A percentile compares a stretch with the other conserved stretches of the same genome.
These are phyloP conservation scores for Barnardius zonarius DNA, from an alignment of 2,113 vertebrate species.

Conservation along the genomic window DNA sequence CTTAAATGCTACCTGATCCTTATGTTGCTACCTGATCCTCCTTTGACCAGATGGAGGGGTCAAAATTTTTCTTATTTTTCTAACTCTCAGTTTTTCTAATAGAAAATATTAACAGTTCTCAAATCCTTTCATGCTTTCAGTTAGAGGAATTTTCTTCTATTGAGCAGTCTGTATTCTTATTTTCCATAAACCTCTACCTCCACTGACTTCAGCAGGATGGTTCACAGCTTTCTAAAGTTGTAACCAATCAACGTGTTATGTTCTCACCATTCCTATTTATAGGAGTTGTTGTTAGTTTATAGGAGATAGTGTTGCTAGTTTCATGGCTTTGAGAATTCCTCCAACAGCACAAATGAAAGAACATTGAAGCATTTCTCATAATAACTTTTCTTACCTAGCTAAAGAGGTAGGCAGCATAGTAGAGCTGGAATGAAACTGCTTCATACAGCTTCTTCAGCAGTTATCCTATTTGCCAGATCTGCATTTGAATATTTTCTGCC, in stretches of 20 bases:
- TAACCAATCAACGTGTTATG: neutral
- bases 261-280: neutral
- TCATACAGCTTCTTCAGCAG: neutral
- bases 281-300: neutral
- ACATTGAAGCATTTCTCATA: neutral
- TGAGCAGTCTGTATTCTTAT: neutral
- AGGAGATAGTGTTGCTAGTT: neutral
- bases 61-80: neutral
- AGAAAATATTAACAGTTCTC: neutral
- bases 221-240: neutral
- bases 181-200: neutral
- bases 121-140: neutral
- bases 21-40: neutral
- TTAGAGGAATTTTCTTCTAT: neutral
- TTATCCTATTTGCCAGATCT: neutral
- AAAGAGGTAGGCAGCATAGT: neutral
- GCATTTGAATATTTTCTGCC: neutral
- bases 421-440: neutral
- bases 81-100: neutral
- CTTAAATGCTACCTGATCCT: neutral
- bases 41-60: neutral
- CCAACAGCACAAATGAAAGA: neutral
- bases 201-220: neutral
- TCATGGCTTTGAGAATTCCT: neutral
- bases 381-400: neutral